These are phyloP conservation scores for Cyanoramphus novaezelandiae DNA, from an alignment of 2,113 vertebrate species.

Conservation along the genomic window DNA sequence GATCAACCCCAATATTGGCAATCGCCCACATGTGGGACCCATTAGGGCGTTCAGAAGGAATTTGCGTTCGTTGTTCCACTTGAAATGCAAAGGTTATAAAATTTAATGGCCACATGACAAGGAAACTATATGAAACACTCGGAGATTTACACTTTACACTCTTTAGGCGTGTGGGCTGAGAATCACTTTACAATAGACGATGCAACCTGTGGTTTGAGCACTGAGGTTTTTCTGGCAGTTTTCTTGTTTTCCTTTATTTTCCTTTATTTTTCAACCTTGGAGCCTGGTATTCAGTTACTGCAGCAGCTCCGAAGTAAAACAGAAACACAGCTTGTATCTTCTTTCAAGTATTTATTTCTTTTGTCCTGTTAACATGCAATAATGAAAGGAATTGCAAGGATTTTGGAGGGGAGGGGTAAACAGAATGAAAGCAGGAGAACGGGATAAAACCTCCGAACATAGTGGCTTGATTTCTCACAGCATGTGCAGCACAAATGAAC, in stretches of 20 bases:
- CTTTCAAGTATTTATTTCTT: conserved; percentile 63
- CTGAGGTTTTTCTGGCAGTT: not conserved
- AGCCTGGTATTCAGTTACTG: conserved; percentile 46
- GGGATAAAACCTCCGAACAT: not conserved
- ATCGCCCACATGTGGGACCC: not conserved
- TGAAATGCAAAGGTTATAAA: conserved; percentile 36
- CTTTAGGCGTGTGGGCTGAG: conserved; percentile 6
- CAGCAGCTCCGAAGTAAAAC: conserved; percentile 54
- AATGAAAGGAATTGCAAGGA: conserved; percentile 70
- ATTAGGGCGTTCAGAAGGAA: conserved; percentile 1
- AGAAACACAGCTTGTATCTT: conserved; percentile 62
- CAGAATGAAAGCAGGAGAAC: conserved; percentile 37
- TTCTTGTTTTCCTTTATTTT: not conserved
- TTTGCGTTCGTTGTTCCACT: not conserved
- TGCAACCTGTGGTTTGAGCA: not conserved
- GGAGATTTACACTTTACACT: conserved; percentile 41
- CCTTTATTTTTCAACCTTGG: conserved; percentile 7
- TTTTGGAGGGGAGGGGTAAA: not conserved
- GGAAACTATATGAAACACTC: conserved; percentile 69
- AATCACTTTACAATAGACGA: conserved; percentile 10
- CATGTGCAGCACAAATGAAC: conserved; percentile 45
- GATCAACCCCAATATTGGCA: not conserved
- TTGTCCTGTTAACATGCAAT: conserved; percentile 63
- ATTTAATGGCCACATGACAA: conserved; percentile 22
- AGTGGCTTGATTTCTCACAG: conserved; percentile 50